phyloP scores from a whole-genome alignment of 2,888 invertebrate genomes.

The Formica aserva region DNA sequence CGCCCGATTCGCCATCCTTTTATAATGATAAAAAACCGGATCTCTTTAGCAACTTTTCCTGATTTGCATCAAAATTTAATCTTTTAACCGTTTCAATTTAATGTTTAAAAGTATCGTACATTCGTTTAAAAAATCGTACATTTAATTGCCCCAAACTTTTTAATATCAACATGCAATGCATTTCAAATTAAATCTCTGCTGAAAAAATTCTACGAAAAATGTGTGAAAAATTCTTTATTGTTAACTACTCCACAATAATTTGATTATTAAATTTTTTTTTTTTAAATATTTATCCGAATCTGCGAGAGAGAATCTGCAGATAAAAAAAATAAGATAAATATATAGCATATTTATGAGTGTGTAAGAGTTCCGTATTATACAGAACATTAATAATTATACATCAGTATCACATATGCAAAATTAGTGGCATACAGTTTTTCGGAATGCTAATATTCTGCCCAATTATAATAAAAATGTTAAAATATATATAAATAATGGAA shows the following conservation, averaged over 20 bases:
- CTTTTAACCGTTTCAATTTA: neutral
- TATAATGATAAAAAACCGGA: neutral
- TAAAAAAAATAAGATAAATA: neutral
- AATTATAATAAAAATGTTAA: slow-evolving; percentile 28
- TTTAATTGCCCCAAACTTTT: slow-evolving; percentile 16
- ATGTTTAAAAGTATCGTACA: neutral
- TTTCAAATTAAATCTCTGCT: slow-evolving; percentile 20
- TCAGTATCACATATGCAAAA: neutral
- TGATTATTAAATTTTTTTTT: slow-evolving; percentile 19
- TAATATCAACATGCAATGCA: neutral
- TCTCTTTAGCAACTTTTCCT: neutral
- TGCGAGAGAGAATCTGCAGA: neutral
- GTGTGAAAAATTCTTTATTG: neutral
- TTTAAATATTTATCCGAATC: slow-evolving; percentile 19
- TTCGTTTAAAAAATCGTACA: neutral
- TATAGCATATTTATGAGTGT: neutral
- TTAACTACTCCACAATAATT: slow-evolving; percentile 3
- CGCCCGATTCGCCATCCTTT: neutral
- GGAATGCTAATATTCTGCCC: neutral
- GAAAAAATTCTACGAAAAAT: neutral
- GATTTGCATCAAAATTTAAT: neutral
- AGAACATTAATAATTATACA: neutral
- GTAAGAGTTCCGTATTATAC: neutral
- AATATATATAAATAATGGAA: slow-evolving; percentile 16
- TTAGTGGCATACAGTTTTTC: neutral